Evolutionary conservation across 2,113 vertebrate genomes (phyloP).

Genomic region (Taurulus bubalis): DNA sequence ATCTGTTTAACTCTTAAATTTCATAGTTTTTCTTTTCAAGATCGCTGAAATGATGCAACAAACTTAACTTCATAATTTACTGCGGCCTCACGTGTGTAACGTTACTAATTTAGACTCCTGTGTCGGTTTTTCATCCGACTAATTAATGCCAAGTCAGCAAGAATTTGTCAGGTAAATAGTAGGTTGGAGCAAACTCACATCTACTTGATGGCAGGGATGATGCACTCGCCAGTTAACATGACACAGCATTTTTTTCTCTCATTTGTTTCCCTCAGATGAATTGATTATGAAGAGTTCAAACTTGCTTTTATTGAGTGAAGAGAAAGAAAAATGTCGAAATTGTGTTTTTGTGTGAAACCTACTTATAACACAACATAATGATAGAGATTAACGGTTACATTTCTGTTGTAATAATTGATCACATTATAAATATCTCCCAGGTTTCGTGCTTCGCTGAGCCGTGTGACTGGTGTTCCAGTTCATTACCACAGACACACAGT

Average conservation of each 20-base stretch:
- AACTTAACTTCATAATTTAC: constrained; percentile 39
- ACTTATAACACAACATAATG: neutral
- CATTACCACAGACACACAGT: constrained; percentile 77
- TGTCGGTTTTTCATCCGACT: constrained; percentile 32
- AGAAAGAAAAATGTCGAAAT: neutral
- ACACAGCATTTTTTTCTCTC: constrained; percentile 2
- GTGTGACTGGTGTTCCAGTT: constrained; percentile 73
- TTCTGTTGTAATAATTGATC: neutral
- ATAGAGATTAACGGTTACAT: neutral
- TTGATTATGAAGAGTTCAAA: neutral
- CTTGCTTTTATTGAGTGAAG: neutral
- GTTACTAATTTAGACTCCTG: constrained; percentile 6
- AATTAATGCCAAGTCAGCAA: constrained; percentile 59
- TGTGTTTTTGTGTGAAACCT: neutral
- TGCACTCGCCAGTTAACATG: constrained; percentile 6
- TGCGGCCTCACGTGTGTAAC: constrained; percentile 2
- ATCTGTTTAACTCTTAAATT: neutral
- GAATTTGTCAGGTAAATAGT: constrained; percentile 79
- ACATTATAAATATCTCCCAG: neutral
- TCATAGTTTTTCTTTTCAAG: neutral
- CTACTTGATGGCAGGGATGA: constrained; percentile 33
- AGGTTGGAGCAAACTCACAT: constrained; percentile 66
- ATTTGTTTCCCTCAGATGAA: neutral
- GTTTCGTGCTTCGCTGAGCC: constrained; percentile 31
- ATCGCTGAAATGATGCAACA: neutral